Base-by-base conservation (phyloP, 2,888 invertebrate species). In the Nomada fucata region DNA sequence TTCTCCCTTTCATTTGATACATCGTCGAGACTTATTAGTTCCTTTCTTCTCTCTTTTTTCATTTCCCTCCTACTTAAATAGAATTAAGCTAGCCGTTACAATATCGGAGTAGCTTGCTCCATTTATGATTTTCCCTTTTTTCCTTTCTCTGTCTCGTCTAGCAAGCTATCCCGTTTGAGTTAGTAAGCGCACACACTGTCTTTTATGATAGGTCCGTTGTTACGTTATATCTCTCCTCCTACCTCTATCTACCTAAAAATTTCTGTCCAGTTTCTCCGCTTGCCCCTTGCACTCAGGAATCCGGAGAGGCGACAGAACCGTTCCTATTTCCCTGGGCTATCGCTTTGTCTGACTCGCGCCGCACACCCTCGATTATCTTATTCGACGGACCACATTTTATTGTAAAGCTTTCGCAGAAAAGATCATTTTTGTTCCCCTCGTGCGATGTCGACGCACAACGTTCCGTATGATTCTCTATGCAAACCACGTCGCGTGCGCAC, bases 121-220 rank as follows among this genome's bases (percentile, higher is more conserved):
- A 18, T 15, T n/a, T 4, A 20, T 67, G 36, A 36, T 42, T 55
- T 20, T 36, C 1, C 15, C 20, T 0, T 47, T 5, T 50, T 57
- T 1, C 11, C 44, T 29, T 59, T 7, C 15, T 50, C 29, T n/a
- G 7, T 29, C 15, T 47, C 44, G 20, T 13, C 61, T 61, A 15
- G 29, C 79, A 76, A 87, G 78, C 60, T 63, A 77, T 60, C 72
- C 78, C 82, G 83, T 76, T 36, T 82, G 80, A 86, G 89, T 92
- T 92, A 92, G 90, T 91, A 92, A 92, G 92, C 92, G 90, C 91
- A 92, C 91, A 92, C 91, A 91, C 92, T 91, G 92, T 91, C 91
- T 92, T 91, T 92, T 91, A 90, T 91, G 86, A 88, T 91, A 92
- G 89, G 89, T 91, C 89, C 89, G 88, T 91, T 90, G 81, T 89